Percentiles rank a stretch among this genome's conserved stretches.
Evolutionary conservation across 2,797 vertebrate genomes (phyloP).

Genomic region (Okamejei kenojei): DNA sequence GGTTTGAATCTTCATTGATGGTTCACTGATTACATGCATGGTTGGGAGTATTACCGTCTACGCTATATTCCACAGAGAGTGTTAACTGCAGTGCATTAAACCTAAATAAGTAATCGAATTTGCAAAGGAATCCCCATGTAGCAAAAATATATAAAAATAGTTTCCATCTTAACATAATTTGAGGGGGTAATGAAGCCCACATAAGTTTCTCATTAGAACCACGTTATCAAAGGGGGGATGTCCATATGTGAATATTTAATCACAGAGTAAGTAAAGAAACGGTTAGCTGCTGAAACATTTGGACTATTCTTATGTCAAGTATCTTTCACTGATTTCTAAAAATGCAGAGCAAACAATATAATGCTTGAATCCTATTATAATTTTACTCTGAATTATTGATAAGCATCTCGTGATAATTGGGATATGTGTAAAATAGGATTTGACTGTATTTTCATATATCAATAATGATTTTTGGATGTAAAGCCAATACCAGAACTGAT

Average conservation of each 20-base stretch:
- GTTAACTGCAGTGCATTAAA: background rate
- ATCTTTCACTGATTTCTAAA: background rate
- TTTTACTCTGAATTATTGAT: background rate
- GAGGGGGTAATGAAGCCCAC: background rate
- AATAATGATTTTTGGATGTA: background rate
- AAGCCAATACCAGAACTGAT: background rate
- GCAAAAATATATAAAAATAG: background rate
- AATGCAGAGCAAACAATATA: background rate
- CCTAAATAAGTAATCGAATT: background rate
- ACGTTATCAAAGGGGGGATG: background rate
- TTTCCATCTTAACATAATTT: background rate
- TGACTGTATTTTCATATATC: background rate
- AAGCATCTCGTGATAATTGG: background rate
- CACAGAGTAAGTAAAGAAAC: too few relatives aligned
- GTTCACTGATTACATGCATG: background rate
- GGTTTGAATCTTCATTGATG: background rate
- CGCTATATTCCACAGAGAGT: background rate
- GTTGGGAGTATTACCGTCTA: background rate
- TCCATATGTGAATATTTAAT: background rate
- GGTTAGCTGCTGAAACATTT: background rate
- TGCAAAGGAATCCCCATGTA: background rate
- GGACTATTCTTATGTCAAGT: background rate
- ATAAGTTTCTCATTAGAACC: background rate
- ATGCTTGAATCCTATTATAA: background rate
- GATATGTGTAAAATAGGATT: slow-evolving; percentile 1